A percentile compares a stretch with the other conserved stretches of the same genome.
Conservation (phyloP, 2,113 vertebrate species). For the Corvus moneduloides region DNA sequence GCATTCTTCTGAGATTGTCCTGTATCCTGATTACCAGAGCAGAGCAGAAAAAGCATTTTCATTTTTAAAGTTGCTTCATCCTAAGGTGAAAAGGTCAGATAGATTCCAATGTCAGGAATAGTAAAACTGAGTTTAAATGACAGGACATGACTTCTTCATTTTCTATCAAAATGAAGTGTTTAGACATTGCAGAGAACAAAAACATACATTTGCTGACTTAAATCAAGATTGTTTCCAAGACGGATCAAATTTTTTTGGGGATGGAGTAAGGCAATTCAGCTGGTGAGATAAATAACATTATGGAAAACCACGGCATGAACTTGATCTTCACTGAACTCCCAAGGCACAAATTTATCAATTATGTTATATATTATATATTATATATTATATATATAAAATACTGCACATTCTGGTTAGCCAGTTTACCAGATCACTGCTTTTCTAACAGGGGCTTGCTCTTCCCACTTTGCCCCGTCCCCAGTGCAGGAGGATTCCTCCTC, state of each 20-base stretch:
- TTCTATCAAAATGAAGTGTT: constrained; percentile 30
- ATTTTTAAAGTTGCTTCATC: neutral
- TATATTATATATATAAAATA: neutral
- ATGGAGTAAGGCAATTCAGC: neutral
- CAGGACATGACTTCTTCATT: neutral
- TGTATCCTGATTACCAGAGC: neutral
- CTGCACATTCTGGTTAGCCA: neutral
- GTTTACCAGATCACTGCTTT: neutral
- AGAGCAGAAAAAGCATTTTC: neutral
- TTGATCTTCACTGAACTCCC: neutral
- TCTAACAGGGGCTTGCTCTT: neutral
- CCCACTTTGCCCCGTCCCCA: too few relatives aligned
- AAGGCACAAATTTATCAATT: neutral
- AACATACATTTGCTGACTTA: constrained; percentile 17
- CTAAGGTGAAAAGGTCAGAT: constrained; percentile 14
- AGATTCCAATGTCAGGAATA: neutral
- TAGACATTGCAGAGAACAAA: constrained; percentile 2
- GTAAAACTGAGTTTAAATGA: constrained; percentile 15
- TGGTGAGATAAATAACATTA: neutral
- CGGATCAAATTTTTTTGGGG: neutral
- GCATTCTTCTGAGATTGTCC: neutral
- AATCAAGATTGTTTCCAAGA: neutral
- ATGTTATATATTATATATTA: fast-evolving
- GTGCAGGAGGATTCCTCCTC: neutral
- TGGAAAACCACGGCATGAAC: neutral